Evolutionary conservation across 2,797 vertebrate genomes (phyloP).

Genomic region (Rhinatrema bivittatum): DNA sequence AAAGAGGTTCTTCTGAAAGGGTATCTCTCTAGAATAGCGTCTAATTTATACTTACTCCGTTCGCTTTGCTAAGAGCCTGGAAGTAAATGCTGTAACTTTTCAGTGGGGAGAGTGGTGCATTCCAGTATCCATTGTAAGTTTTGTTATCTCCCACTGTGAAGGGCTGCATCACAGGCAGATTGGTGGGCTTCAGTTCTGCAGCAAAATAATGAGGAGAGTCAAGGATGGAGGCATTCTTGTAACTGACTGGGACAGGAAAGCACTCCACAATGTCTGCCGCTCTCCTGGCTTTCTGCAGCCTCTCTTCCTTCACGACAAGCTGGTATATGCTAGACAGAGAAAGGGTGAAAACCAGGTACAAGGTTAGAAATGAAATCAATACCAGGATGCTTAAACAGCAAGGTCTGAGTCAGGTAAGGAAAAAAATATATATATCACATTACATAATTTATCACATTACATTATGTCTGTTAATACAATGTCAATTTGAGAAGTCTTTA

Average conservation of each 20-base stretch:
- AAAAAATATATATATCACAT: too few relatives aligned
- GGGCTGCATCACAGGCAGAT: slow-evolving; percentile 77
- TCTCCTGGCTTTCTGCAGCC: slow-evolving; percentile 80
- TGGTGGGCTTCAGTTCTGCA: slow-evolving; percentile 79
- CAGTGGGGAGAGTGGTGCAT: slow-evolving; percentile 84
- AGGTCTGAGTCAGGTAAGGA: too few relatives aligned
- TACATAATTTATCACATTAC: too few relatives aligned
- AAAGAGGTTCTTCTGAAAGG: too few relatives aligned
- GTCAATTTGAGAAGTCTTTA: too few relatives aligned
- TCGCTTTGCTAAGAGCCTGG: slow-evolving; percentile 90
- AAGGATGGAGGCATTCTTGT: slow-evolving; percentile 77
- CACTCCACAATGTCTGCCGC: slow-evolving; percentile 77
- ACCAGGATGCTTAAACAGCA: too few relatives aligned
- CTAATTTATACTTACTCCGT: slow-evolving; percentile 65
- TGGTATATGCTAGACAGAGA: slow-evolving; percentile 83
- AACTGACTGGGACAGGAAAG: slow-evolving; percentile 82
- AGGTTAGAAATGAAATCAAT: too few relatives aligned
- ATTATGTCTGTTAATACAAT: too few relatives aligned
- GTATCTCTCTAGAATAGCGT: too few relatives aligned
- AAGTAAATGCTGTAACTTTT: slow-evolving; percentile 98
- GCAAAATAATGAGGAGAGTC: slow-evolving; percentile 89
- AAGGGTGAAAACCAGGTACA: neutral
- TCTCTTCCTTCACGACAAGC: slow-evolving; percentile 90
- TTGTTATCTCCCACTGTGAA: slow-evolving; percentile 96
- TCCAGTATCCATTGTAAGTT: slow-evolving; percentile 94